Evolutionary conservation across 2,888 invertebrate species (phyloP), one percentile per base, ranked within the genome.

Genomic region (Mesorhabditis spiculigera): DNA sequence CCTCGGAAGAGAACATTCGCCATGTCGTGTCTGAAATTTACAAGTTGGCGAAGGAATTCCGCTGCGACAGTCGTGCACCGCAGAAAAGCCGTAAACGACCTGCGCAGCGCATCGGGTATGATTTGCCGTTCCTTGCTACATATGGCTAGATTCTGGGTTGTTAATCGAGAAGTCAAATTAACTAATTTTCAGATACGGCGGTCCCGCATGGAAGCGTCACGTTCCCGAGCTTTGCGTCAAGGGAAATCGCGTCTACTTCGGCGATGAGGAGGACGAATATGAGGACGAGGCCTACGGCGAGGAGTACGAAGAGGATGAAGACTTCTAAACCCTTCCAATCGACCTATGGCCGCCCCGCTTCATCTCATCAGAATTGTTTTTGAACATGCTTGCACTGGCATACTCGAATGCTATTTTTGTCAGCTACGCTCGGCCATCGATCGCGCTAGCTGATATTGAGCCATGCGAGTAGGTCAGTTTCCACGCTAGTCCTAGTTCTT

Each of bases 211-310:
- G 65, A 45, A 45, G 63, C 13, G 42, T 43, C 4, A 68, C 8
- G 8, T n/a, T 50, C n/a, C n/a, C n/a, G n/a, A 50, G 8, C 58
- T 10, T 50, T 10, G n/a, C 68, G 45, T 42, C 69, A 4, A 67
- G 44, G 41, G 68, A 68, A 43, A 69, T 43, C 69, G 68, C 8
- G 28, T 66, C 43, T 13, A 66, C 41, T 42, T 68, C 65, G 50
- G 45, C 45, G 68, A 68, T 10, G 68, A 68, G 65, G 68, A 66
- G 16, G 41, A 42, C 42, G 67, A 45, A 63, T 13, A 63, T 28
- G 63, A 63, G 41, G 63, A 63, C 41, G 41, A 63, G 28, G 63
- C 8, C 13, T 13, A 13, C 63, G 13, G 8, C 28, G 63, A 63
- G 13, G 63, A 28, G n/a, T 8, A 63, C 28, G 63, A 63, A 63